Evolutionary conservation across 2,888 invertebrate species (phyloP), one percentile per base, ranked within the genome.

Genomic region (Geotrupes spiniger): DNA sequence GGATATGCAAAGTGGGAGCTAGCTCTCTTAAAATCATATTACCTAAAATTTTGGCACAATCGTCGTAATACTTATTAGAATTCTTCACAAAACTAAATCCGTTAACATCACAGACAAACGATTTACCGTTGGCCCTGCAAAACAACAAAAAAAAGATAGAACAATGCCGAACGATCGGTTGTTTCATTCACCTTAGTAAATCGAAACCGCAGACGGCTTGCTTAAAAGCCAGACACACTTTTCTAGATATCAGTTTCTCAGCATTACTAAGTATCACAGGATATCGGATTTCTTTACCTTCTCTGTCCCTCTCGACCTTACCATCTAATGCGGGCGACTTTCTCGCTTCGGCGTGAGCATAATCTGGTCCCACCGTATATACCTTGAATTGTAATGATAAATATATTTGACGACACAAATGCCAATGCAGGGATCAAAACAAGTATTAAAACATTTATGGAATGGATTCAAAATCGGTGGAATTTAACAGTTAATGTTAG

Each of bases 31-130:
- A 76, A 52, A 99, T 95, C 93, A 97, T 97, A 70, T 99, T 98
- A 10, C 96, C 96, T 58, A 96, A 78, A 52, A 99, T 98, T 76
- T 97, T 95, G 14, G 98, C 97, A 73, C 97, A 98, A 69, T 99
- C 99, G 73, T 99, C 99, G 70, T 99, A 99, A 76, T 99, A 99
- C 70, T 99, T 99, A 72, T 93, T 93, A 0, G 98, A 98, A 72
- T 97, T 99, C 73, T 99, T 99, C 16, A 99, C 99, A 74, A 99
- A 99, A 68, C 97, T 98, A 74, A 99, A 99, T 0, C 99, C 99
- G 75, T 99, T 99, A 2, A 99, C 99, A 78, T 99, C 99, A 76
- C 99, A 99, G 0, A 99, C 99, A 72, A 92, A 99, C 0, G 98
- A 98, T 73, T 95, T 93, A 39, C 99, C 99, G 77, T 94, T 98